Conservation (phyloP, 2,797 vertebrate genomes). For the Acanthurus lineatus region DNA sequence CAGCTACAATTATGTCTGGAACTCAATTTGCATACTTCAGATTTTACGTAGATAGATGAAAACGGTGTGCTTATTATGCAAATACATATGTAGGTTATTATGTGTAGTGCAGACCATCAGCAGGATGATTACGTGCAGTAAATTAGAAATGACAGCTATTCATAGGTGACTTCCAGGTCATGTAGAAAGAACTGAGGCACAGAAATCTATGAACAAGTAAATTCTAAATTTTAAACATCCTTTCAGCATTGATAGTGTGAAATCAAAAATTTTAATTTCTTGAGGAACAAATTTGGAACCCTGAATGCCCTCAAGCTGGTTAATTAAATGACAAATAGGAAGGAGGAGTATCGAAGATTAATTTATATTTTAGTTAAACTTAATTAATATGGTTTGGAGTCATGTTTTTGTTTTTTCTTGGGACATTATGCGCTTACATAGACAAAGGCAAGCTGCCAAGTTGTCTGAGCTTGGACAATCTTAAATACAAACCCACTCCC, state of each 20-base stretch:
- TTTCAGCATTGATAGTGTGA: neutral
- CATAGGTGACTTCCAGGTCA: slow-evolving; percentile 34
- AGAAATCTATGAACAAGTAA: neutral
- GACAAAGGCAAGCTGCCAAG: slow-evolving; percentile 19
- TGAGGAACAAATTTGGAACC: neutral
- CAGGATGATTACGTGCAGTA: slow-evolving; percentile 19
- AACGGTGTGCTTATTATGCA: slow-evolving; percentile 13
- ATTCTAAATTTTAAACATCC: neutral
- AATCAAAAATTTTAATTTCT: neutral
- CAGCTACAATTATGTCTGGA: neutral
- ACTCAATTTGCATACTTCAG: slow-evolving; percentile 11
- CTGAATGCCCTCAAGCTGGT: neutral
- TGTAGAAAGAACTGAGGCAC: neutral
- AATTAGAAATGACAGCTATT: slow-evolving; percentile 35
- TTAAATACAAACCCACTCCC: slow-evolving; percentile 32
- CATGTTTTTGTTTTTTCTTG: neutral
- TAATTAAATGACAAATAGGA: slow-evolving; percentile 6
- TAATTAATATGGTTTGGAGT: no score
- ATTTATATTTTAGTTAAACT: neutral
- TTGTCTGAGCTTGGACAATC: slow-evolving; percentile 59
- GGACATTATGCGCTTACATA: slow-evolving; percentile 20
- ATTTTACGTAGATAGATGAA: slow-evolving; percentile 28
- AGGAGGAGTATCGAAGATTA: neutral
- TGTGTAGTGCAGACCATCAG: slow-evolving; percentile 2
- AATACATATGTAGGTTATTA: slow-evolving; percentile 5